Conservation (phyloP, 2,797 vertebrate species). For the Fundulus diaphanus region DNA sequence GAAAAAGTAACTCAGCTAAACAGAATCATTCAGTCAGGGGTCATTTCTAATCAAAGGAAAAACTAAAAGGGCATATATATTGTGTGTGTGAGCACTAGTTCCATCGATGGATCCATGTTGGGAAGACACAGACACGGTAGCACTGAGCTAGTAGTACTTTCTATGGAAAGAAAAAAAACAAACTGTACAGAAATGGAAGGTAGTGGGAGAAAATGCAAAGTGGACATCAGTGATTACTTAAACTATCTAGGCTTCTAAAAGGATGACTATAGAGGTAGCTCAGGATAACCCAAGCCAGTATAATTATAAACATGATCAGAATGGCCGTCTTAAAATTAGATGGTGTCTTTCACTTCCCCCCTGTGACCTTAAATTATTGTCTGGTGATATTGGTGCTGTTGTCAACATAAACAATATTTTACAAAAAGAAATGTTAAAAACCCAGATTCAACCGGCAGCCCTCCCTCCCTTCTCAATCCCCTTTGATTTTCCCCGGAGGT, state of each 20-base stretch:
- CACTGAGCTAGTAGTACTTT: neutral
- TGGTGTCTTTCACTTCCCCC: neutral
- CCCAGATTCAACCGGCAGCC: conserved; percentile 17
- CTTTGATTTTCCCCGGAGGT: conserved; percentile 50
- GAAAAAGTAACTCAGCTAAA: neutral
- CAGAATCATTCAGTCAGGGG: neutral
- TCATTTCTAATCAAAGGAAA: neutral
- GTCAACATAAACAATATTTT: neutral
- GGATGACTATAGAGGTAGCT: neutral
- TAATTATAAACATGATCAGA: neutral
- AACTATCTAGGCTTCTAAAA: neutral
- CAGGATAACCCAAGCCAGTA: neutral
- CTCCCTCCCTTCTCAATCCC: neutral
- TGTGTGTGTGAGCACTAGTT: neutral
- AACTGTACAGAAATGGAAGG: neutral
- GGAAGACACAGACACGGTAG: neutral
- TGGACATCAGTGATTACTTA: too few relatives aligned
- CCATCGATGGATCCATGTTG: neutral
- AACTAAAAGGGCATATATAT: neutral
- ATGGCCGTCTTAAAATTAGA: neutral
- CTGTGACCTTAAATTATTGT: neutral
- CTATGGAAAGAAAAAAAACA: neutral
- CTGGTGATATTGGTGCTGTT: neutral
- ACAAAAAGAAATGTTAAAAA: neutral
- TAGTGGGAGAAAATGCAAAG: neutral